These are phyloP conservation scores for Nipponacmea schrenckii DNA, from an alignment of 2,888 invertebrate genomes.

Conservation along the genomic window DNA sequence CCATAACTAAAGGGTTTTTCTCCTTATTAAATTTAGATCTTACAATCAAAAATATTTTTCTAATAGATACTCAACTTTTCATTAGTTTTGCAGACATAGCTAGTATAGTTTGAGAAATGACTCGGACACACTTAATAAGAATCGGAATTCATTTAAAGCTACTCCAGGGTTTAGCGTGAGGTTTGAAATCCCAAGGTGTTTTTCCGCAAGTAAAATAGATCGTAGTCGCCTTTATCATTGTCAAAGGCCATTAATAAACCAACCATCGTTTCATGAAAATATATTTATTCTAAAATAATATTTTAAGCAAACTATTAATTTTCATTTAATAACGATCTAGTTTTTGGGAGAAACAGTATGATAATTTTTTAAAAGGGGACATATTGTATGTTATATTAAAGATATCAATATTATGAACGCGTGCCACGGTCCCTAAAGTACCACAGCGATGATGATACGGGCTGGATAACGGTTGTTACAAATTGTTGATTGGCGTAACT, in stretches of 20 bases:
- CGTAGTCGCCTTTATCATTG: neutral
- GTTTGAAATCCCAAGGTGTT: neutral
- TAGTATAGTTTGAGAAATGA: neutral
- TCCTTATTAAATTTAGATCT: neutral
- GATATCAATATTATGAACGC: neutral
- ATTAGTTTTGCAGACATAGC: too few relatives aligned
- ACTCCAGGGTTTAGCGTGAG: constrained; percentile 1
- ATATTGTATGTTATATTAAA: too few relatives aligned
- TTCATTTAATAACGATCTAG: too few relatives aligned
- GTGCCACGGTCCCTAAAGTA: neutral
- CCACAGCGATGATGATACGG: neutral
- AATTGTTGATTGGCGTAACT: neutral
- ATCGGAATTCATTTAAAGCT: neutral
- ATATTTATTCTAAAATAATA: too few relatives aligned
- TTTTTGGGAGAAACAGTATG: too few relatives aligned
- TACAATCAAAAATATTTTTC: neutral
- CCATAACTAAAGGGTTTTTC: neutral
- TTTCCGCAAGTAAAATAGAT: neutral
- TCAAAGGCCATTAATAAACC: neutral
- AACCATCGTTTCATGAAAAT: neutral
- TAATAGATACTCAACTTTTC: too few relatives aligned
- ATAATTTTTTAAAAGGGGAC: too few relatives aligned
- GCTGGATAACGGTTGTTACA: neutral
- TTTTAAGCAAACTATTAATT: too few relatives aligned
- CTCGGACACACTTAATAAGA: neutral